These are phyloP conservation scores for Dione vanillae DNA, from an alignment of 2,888 invertebrate genomes.

Conservation along the genomic window DNA sequence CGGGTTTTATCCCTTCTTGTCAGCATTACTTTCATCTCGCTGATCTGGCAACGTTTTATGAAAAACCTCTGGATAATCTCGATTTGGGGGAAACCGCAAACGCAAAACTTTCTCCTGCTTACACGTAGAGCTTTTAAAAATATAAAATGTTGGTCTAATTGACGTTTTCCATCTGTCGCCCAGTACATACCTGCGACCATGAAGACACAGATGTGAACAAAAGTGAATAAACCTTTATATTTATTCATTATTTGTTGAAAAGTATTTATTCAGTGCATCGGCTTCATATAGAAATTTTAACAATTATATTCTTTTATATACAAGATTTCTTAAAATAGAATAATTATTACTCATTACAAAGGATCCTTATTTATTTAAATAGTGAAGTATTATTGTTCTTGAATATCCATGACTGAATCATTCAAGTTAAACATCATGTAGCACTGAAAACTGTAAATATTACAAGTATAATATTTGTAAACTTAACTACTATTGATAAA, in stretches of 20 bases:
- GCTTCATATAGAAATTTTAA: slow-evolving; percentile 1
- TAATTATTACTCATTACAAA: slow-evolving; percentile 19
- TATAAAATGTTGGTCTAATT: neutral
- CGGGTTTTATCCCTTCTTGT: too few relatives aligned
- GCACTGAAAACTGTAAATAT: too few relatives aligned
- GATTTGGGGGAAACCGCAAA: too few relatives aligned
- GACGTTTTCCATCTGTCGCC: neutral
- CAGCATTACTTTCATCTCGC: too few relatives aligned
- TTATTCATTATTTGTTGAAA: slow-evolving; percentile 20
- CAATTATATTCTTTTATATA: slow-evolving; percentile 15
- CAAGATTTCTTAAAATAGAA: neutral
- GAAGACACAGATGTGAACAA: slow-evolving; percentile 7
- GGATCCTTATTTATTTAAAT: slow-evolving; percentile 1
- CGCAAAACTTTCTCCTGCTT: too few relatives aligned
- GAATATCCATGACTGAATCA: neutral
- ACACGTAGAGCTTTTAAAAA: too few relatives aligned
- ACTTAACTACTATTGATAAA: too few relatives aligned
- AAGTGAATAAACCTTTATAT: slow-evolving; percentile 22
- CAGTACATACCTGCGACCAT: slow-evolving; percentile 16
- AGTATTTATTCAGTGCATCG: slow-evolving; percentile 22
- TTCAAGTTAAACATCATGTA: neutral
- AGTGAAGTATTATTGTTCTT: neutral
- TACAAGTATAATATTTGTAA: too few relatives aligned
- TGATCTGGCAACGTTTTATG: too few relatives aligned
- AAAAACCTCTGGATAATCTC: too few relatives aligned